Base-by-base conservation (phyloP, 2,113 vertebrate species). In the Psittacus erithacus region DNA sequence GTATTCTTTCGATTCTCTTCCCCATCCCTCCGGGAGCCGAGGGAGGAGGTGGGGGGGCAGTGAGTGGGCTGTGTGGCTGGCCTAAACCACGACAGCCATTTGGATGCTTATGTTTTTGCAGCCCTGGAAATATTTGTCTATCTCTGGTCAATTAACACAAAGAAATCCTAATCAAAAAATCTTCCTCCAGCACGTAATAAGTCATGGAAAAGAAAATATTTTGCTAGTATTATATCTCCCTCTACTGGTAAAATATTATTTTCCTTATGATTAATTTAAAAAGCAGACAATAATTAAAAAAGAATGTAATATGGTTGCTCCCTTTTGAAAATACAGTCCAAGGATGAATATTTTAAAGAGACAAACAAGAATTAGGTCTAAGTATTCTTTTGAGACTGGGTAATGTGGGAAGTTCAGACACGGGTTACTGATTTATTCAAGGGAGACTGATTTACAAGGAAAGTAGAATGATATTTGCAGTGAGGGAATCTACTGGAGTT, bases 201-300 rank as follows among this genome's bases (percentile, higher is more conserved):
- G 85, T 90, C 10, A 74, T 29, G 43, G 38, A 73, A 67, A 53
- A 17, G 5, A 69, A 78, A 85, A 49, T 74, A 82, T 82, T 93
- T 91, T 87, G 3, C n/a, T 86, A 86, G 90, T 70, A 88, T 79
- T 85, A 62, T 59, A 94, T 38, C 87, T 79, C 95, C 93, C 94
- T 92, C 95, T 97, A 76, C 94, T 95, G 96, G 95, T 59, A 86
- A 82, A 85, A 93, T 68, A 82, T 23, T 76, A 13, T 73, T 65
- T 85, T 90, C 52, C 2, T 57, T 76, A 52, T 52, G 19, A 65
- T 73, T 88, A 55, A 78, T 93, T 63, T 82, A 20, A 71, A 90
- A 92, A 75, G 14, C 2, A 60, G 29, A 28, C 1, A 19, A 9
- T 50, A 81, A 78, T 64, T 90, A 6, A 44, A 76, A 38, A 55